Percentiles rank a stretch among this genome's conserved stretches.
phyloP scores from a whole-genome alignment of 2,797 vertebrate genomes.

The Carduelis carduelis region DNA sequence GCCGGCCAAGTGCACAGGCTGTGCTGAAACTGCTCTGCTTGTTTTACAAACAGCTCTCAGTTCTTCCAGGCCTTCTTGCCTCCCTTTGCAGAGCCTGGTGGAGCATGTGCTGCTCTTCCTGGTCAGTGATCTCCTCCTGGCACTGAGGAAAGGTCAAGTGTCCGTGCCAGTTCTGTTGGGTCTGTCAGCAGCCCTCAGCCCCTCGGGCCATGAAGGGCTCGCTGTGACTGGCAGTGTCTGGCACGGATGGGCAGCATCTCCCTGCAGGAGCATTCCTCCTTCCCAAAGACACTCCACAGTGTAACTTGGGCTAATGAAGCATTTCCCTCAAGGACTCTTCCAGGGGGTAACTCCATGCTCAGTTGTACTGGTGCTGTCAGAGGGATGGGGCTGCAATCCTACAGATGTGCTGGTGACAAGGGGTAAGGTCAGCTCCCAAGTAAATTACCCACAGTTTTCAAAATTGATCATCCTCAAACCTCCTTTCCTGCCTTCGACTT shows the following conservation, averaged over 20 bases:
- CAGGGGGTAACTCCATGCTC: not conserved
- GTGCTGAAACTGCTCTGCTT: not conserved
- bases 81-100: not conserved
- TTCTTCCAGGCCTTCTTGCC: not conserved
- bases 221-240: not conserved
- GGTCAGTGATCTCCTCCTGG: conserved; percentile 43
- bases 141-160: conserved; percentile 42
- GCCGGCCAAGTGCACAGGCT: conserved; percentile 9
- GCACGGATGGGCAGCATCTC: conserved; percentile 24
- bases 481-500: not conserved
- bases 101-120: conserved; percentile 12
- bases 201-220: not conserved
- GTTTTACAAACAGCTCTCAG: not conserved
- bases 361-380: not conserved
- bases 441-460: not conserved
- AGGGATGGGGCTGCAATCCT: not conserved
- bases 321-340: not conserved
- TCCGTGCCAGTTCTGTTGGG: not conserved
- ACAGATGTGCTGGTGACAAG: not conserved
- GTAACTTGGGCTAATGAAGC: not conserved
- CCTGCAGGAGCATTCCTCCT: conserved; percentile 17
- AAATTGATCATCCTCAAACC: not conserved
- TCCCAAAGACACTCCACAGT: not conserved
- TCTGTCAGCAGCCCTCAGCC: conserved; percentile 14
- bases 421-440: not conserved